phyloP scores from a whole-genome alignment of 2,797 vertebrate species.

The Taeniopygia guttata region DNA sequence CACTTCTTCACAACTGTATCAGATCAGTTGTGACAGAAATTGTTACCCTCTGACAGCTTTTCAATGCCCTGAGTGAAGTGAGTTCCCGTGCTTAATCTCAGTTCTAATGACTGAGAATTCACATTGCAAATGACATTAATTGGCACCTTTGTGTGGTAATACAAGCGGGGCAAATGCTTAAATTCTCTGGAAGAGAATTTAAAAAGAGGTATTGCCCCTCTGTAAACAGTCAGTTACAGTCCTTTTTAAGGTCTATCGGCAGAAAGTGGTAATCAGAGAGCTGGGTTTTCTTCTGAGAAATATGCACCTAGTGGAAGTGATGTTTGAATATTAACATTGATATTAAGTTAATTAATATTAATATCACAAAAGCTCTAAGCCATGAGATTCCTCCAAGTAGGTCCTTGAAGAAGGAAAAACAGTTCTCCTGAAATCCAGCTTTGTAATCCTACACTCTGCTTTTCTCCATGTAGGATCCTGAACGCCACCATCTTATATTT shows the following conservation, averaged over 20 bases:
- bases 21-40: conserved; percentile 17
- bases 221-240: not conserved
- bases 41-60: conserved; percentile 1
- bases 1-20: not conserved
- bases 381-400: not conserved
- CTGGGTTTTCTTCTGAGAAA: not conserved
- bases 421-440: not conserved
- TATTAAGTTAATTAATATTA: not conserved
- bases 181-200: not conserved
- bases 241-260: not conserved
- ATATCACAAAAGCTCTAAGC: not conserved
- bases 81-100: not conserved
- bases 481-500: not conserved
- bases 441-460: not conserved
- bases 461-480: not conserved
- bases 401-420: not conserved
- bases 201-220: not conserved
- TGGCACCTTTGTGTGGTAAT: not conserved
- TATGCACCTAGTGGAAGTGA: not conserved
- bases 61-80: not conserved
- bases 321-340: not conserved
- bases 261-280: not conserved
- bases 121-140: not conserved
- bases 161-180: not conserved
- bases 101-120: not conserved